These are phyloP conservation scores for Agonopterix subpropinquella DNA, from an alignment of 2,888 invertebrate species.

Conservation along the genomic window DNA sequence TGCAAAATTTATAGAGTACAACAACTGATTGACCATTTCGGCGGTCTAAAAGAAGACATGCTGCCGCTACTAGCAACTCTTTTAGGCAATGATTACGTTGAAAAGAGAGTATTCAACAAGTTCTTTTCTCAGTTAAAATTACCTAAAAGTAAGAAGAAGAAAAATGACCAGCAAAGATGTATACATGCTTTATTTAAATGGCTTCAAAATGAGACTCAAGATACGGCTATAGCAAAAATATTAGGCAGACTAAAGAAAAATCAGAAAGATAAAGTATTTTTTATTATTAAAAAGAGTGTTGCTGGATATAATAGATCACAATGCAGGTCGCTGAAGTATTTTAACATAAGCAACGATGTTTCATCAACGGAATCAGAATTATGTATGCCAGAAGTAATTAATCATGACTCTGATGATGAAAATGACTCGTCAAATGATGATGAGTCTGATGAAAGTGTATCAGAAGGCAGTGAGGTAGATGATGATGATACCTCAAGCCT, in stretches of 20 bases:
- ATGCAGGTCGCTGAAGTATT: slow-evolving; percentile 76
- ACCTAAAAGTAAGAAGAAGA: slow-evolving; percentile 67
- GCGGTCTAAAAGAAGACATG: slow-evolving; percentile 78
- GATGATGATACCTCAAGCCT: slow-evolving; percentile 32
- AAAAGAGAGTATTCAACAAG: slow-evolving; percentile 78
- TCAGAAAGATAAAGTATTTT: slow-evolving; percentile 67
- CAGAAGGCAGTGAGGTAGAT: slow-evolving; percentile 22
- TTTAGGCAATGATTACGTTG: slow-evolving; percentile 93
- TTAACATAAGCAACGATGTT: slow-evolving; percentile 41
- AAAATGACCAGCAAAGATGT: slow-evolving; percentile 79
- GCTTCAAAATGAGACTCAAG: slow-evolving; percentile 82
- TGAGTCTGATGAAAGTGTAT: slow-evolving; percentile 12
- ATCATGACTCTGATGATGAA: slow-evolving; percentile 17
- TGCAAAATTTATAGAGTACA: slow-evolving; percentile 85
- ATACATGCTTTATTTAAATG: slow-evolving; percentile 85
- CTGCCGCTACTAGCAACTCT: slow-evolving; percentile 88
- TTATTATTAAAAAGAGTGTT: slow-evolving; percentile 77
- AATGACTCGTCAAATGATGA: slow-evolving; percentile 17
- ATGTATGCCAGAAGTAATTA: slow-evolving; percentile 15
- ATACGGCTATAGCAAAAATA: slow-evolving; percentile 81
- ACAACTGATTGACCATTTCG: slow-evolving; percentile 79
- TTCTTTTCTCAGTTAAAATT: slow-evolving; percentile 82
- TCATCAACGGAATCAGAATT: slow-evolving; percentile 5
- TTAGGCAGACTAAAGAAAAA: slow-evolving; percentile 76
- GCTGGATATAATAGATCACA: slow-evolving; percentile 78